A percentile compares a stretch with the other conserved stretches of the same genome.
Evolutionary conservation across 2,113 vertebrate species (phyloP).

Genomic region (Peromyscus polionotus): DNA sequence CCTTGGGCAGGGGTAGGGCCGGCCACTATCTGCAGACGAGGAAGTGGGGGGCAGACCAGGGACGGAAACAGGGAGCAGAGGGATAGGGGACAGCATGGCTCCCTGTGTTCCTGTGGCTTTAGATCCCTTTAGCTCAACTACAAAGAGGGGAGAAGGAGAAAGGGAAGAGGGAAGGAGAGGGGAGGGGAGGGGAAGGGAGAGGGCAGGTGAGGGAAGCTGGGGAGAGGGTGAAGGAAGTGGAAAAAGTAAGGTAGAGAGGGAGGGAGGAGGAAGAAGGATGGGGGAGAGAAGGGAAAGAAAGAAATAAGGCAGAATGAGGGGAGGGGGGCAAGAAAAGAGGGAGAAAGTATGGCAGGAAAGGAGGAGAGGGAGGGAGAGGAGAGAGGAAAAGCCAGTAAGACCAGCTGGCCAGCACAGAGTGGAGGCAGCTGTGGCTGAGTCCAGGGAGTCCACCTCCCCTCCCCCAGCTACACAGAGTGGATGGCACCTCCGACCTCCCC

Average conservation of each 20-base stretch:
- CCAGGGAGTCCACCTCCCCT: background rate
- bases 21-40: background rate
- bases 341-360: background rate
- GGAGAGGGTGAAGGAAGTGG: no score
- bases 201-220: no score
- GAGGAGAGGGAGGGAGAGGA: background rate
- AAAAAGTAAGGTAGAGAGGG: no score
- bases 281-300: no score
- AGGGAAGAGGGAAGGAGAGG: background rate
- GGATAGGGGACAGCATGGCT: background rate
- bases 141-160: background rate
- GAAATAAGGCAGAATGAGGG: no score
- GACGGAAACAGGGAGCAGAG: background rate
- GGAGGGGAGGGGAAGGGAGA: rapidly evolving
- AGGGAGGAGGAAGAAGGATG: no score
- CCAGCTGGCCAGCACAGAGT: background rate
- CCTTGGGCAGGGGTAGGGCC: background rate
- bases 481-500: background rate
- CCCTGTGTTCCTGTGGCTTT: background rate
- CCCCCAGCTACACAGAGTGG: background rate
- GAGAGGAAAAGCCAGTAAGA: background rate
- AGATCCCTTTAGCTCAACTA: background rate
- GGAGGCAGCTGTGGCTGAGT: background rate
- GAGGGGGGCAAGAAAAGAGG: background rate
- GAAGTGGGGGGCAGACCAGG: background rate